phyloP scores from a whole-genome alignment of 37 sponge, comb jelly and placozoan species.

The Axinella damicornis region DNA sequence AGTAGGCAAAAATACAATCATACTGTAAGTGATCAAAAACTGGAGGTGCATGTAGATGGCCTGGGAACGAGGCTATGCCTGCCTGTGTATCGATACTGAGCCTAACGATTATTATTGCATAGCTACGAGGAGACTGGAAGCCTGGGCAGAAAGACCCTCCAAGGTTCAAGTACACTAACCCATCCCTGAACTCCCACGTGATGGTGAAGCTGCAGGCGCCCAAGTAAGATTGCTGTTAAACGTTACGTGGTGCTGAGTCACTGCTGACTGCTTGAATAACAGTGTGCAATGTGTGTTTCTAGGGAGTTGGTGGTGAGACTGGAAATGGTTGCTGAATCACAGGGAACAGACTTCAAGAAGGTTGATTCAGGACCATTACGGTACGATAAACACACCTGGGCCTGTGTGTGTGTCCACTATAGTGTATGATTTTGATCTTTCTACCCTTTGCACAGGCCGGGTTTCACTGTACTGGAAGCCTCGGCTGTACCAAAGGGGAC shows the following conservation, averaged over 20 bases:
- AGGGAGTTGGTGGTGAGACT: constrained; percentile 18
- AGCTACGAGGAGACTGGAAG: constrained; percentile 53
- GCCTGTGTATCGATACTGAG: no score
- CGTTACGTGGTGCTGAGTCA: neutral
- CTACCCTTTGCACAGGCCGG: constrained; percentile 33
- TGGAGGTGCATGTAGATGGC: no score
- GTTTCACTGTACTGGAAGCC: constrained; percentile 42
- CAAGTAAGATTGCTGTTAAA: constrained; percentile 18
- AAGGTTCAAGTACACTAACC: constrained; percentile 36
- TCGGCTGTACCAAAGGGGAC: constrained; percentile 35
- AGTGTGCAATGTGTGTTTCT: no score
- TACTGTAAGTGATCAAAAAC: no score
- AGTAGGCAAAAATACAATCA: no score
- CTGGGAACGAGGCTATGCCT: no score
- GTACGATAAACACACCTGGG: no score
- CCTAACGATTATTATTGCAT: neutral
- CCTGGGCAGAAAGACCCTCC: constrained; percentile 5
- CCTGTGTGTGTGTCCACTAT: no score
- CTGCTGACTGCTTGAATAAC: no score
- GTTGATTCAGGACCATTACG: constrained; percentile 23
- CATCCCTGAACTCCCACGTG: constrained; percentile 6
- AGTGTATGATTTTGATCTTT: no score
- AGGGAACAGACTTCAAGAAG: neutral
- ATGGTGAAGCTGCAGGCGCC: constrained; percentile 57
- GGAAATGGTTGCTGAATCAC: neutral